Evolutionary conservation across 2,113 vertebrate genomes (phyloP).

Genomic region (Rutilus rutilus): DNA sequence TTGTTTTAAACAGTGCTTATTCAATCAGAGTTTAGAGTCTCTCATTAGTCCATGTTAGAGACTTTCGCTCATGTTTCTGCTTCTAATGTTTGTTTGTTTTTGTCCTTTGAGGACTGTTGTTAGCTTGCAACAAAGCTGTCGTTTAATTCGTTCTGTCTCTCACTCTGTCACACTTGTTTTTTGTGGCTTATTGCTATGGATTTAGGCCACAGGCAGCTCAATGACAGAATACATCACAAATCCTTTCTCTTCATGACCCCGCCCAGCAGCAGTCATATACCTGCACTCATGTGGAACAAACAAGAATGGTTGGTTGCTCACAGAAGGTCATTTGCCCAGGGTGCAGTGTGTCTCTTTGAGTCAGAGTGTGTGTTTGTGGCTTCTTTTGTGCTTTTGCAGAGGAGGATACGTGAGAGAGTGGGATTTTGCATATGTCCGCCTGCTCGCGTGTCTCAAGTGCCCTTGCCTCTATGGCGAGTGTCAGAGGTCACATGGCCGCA

Average conservation of each 20-base stretch:
- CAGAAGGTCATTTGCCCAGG: constrained; percentile 75
- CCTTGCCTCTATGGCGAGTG: constrained; percentile 32
- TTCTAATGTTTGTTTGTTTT: background rate
- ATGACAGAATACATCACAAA: constrained; percentile 42
- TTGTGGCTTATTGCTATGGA: constrained; percentile 41
- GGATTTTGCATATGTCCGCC: constrained; percentile 23
- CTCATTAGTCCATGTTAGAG: background rate
- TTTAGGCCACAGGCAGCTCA: constrained; percentile 44
- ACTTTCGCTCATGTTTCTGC: background rate
- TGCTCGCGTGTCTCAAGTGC: background rate
- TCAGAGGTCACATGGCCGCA: constrained; percentile 50
- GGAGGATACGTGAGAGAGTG: constrained; percentile 10
- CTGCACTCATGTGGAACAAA: constrained; percentile 80
- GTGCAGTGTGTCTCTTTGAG: constrained; percentile 51
- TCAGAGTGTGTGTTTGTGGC: constrained; percentile 35
- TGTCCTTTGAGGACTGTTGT: background rate
- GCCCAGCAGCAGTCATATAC: constrained; percentile 70
- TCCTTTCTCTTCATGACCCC: constrained; percentile 57
- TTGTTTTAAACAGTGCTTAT: background rate
- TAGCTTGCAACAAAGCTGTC: background rate
- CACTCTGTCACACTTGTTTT: constrained; percentile 54
- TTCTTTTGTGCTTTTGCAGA: constrained; percentile 40
- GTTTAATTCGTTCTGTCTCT: constrained; percentile 43
- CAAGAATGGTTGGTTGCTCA: constrained; percentile 75
- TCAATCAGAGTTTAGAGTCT: background rate